phyloP scores from a whole-genome alignment of 2,797 vertebrate genomes.

The Lutra lutra region DNA sequence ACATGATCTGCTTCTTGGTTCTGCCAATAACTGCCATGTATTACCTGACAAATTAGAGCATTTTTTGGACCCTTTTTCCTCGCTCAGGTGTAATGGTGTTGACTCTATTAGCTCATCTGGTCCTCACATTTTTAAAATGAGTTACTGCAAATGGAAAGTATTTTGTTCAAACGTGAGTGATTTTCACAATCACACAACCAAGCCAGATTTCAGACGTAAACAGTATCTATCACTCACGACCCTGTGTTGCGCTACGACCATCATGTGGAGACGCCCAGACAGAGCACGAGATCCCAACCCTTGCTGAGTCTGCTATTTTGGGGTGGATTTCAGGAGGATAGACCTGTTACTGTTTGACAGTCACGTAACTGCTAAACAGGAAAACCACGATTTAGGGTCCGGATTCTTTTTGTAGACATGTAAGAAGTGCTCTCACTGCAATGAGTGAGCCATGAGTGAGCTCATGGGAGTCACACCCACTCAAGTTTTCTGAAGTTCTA shows the following conservation, averaged over 20 bases:
- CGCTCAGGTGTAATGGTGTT: not conserved
- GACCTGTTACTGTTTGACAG: not conserved
- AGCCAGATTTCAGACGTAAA: not conserved
- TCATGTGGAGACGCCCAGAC: not conserved
- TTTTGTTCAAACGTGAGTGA: not conserved
- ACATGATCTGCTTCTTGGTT: not conserved
- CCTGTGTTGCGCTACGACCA: not conserved
- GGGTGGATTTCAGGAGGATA: not conserved
- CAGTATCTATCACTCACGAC: fast-evolving
- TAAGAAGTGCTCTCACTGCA: not conserved
- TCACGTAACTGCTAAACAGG: not conserved
- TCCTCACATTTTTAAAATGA: not conserved
- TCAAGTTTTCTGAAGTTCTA: not conserved
- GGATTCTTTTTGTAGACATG: not conserved
- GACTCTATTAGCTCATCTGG: not conserved
- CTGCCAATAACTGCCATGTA: not conserved
- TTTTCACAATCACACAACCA: not conserved
- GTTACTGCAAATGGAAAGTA: not conserved
- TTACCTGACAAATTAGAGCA: not conserved
- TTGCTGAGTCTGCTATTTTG: not conserved
- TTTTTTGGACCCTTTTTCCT: not conserved
- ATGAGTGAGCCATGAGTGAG: not conserved
- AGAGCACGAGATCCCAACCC: fast-evolving
- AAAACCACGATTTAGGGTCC: not conserved
- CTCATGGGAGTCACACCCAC: too few species aligned